These are phyloP conservation scores for Ceratotherium simum DNA, from an alignment of 2,113 vertebrate genomes.

Conservation along the genomic window DNA sequence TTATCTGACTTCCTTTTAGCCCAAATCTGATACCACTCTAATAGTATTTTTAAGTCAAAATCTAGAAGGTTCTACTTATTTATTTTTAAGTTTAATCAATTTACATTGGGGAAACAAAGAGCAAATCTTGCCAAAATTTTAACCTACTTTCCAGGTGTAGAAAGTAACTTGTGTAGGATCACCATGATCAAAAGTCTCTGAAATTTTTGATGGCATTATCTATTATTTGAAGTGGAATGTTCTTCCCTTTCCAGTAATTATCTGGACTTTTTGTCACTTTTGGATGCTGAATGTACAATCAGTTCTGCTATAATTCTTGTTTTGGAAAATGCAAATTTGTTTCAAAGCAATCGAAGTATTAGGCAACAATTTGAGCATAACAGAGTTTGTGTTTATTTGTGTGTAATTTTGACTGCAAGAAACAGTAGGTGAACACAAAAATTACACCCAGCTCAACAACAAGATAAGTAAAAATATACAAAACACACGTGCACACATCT, in stretches of 20 bases:
- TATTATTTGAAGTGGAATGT: background rate
- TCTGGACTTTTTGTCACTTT: background rate
- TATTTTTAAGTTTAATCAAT: conserved; percentile 17
- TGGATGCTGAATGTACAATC: background rate
- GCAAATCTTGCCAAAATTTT: background rate
- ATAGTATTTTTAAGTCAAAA: background rate
- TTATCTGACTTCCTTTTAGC: background rate
- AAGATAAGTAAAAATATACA: background rate
- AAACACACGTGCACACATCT: background rate
- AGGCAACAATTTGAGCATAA: conserved; percentile 20
- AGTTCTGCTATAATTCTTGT: background rate
- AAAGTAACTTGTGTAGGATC: background rate
- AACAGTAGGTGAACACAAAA: background rate
- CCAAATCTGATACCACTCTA: background rate
- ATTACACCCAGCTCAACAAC: background rate
- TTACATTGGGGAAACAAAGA: background rate
- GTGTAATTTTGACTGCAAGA: background rate
- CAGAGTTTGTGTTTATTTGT: background rate
- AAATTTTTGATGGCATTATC: background rate
- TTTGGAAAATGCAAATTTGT: background rate
- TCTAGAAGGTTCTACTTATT: background rate
- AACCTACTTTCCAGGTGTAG: background rate
- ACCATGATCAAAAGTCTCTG: background rate
- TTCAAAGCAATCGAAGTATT: conserved; percentile 7
- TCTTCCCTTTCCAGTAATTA: background rate